Conservation (phyloP, 2,113 vertebrate species). For the Australoheros scitulus region DNA sequence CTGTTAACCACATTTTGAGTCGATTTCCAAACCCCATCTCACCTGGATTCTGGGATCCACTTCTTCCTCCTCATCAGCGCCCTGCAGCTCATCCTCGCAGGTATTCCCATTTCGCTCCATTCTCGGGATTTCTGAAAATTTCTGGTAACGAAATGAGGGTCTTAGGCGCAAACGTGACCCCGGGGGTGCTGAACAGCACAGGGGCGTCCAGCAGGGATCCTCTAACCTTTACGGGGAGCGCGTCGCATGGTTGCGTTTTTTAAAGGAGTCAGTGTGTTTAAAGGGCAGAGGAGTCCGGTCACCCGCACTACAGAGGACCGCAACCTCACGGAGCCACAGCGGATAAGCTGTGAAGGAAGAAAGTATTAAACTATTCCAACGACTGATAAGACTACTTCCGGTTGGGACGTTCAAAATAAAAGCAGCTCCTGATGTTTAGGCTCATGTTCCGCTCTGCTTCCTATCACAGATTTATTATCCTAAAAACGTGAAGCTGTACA, state of each 20-base stretch:
- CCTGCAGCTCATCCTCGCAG: constrained; percentile 65
- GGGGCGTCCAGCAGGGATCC: constrained; percentile 12
- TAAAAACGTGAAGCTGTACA: not conserved
- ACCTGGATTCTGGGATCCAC: constrained; percentile 96
- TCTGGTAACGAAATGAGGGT: not conserved
- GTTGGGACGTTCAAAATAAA: constrained; percentile 61
- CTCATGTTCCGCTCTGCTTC: too few relatives aligned
- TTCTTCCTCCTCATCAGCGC: constrained; percentile 84
- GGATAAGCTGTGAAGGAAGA: not conserved
- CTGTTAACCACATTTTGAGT: constrained; percentile 16
- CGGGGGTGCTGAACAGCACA: constrained; percentile 11
- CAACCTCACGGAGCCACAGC: constrained; percentile 12
- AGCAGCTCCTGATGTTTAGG: not conserved
- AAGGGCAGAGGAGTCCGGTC: not conserved
- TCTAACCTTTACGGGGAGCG: constrained; percentile 2
- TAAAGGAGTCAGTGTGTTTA: not conserved
- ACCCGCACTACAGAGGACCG: not conserved
- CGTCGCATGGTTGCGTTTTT: not conserved
- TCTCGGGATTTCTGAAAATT: not conserved
- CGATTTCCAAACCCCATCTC: not conserved
- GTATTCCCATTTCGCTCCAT: constrained; percentile 74
- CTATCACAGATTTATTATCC: not conserved
- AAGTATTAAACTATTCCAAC: not conserved
- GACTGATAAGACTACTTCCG: not conserved
- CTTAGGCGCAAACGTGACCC: constrained; percentile 41